These are phyloP conservation scores for Calephelis nemesis DNA, from an alignment of 1,140 invertebrate genomes.

Conservation along the genomic window DNA sequence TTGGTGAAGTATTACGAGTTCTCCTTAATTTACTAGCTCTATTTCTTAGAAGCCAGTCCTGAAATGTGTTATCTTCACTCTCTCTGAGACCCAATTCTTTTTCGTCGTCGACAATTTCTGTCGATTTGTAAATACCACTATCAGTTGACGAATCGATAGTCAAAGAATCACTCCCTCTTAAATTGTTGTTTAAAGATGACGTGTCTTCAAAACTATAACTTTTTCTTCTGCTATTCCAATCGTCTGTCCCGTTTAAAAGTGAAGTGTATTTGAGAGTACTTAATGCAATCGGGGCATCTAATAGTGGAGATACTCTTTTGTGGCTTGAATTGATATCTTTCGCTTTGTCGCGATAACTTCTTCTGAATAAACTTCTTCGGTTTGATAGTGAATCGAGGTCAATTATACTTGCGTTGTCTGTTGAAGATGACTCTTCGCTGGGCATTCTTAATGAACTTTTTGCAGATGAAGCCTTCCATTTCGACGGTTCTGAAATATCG, in stretches of 20 bases:
- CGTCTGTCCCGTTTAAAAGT: conserved; percentile 74
- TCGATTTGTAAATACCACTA: conserved; percentile 85
- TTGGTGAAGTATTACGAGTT: conserved; percentile 32
- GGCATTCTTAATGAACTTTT: conserved; percentile 83
- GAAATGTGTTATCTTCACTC: conserved; percentile 56
- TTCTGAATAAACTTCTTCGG: conserved; percentile 51
- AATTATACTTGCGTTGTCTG: conserved; percentile 68
- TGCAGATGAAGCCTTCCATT: conserved; percentile 81
- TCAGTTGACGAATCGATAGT: conserved; percentile 85
- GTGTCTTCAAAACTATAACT: conserved; percentile 87
- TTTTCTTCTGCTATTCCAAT: conserved; percentile 85
- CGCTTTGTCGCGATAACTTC: conserved; percentile 32
- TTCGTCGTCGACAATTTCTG: conserved; percentile 80
- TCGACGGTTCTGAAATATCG: conserved; percentile 75
- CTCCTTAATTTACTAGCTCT: conserved; percentile 39
- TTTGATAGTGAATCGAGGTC: conserved; percentile 72
- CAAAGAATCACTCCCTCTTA: conserved; percentile 71
- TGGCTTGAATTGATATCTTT: conserved; percentile 47
- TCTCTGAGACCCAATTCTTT: conserved; percentile 28
- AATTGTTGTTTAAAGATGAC: conserved; percentile 53
- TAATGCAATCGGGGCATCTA: conserved; percentile 58
- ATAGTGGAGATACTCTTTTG: conserved; percentile 51
- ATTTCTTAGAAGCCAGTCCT: conserved; percentile 69
- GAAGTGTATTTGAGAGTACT: conserved; percentile 73
- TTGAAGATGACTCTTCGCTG: conserved; percentile 64